These are phyloP conservation scores for Grammatotria lemairii DNA, from an alignment of 2,113 vertebrate species.

Conservation along the genomic window DNA sequence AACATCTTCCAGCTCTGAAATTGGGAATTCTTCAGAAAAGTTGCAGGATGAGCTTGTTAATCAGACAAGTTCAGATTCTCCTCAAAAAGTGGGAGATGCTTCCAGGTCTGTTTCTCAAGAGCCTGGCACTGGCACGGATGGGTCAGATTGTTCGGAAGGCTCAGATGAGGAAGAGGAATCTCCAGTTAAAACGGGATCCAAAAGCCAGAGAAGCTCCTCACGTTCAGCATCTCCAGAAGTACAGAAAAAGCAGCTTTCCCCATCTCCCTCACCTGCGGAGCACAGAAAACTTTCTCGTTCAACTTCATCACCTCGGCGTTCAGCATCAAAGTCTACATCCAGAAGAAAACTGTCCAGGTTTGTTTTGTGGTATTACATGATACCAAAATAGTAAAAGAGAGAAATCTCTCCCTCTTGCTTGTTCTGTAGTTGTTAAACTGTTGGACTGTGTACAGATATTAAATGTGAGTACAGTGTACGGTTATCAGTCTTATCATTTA, in stretches of 20 bases:
- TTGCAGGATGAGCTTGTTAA: background rate
- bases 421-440: background rate
- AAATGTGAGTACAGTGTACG: background rate
- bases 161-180: constrained; percentile 38
- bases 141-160: constrained; percentile 16
- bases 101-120: constrained; percentile 54
- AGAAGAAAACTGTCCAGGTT: constrained; percentile 59
- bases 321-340: constrained; percentile 53
- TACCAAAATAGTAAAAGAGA: background rate
- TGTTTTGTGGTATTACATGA: background rate
- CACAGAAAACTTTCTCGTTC: constrained; percentile 60
- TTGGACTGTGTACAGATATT: background rate
- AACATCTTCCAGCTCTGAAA: background rate
- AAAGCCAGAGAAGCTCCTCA: constrained; percentile 37
- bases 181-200: constrained; percentile 20
- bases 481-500: background rate
- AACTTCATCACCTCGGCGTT: constrained; percentile 49
- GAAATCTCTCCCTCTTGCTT: background rate
- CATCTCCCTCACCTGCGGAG: constrained; percentile 49
- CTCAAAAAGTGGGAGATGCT: background rate
- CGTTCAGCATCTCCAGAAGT: constrained; percentile 36
- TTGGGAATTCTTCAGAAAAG: constrained; percentile 1
- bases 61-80: background rate
- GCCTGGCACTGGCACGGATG: background rate
- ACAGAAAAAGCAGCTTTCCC: constrained; percentile 44